Evolutionary conservation across 2,888 invertebrate genomes (phyloP).

Genomic region (Lasioglossum malachurum): DNA sequence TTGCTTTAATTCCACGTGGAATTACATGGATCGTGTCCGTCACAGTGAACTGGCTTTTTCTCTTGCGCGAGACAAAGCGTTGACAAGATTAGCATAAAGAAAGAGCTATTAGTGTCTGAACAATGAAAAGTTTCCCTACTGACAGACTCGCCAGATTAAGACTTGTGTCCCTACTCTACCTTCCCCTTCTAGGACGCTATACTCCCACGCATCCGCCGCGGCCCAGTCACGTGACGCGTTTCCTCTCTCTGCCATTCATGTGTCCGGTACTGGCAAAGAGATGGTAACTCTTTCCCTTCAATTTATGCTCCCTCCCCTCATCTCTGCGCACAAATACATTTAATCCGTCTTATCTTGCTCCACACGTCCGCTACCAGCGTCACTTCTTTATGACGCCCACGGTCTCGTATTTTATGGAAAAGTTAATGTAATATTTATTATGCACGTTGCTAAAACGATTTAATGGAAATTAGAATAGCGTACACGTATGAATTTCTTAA

Average conservation of each 20-base stretch:
- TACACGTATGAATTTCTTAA: not conserved
- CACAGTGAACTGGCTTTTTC: not conserved
- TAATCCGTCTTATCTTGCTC: constrained; percentile 15
- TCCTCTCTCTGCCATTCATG: too few relatives aligned
- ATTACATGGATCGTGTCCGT: not conserved
- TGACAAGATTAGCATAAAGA: constrained; percentile 55
- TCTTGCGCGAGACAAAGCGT: constrained; percentile 8
- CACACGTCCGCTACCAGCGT: not conserved
- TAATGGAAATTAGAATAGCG: not conserved
- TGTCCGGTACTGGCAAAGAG: too few relatives aligned
- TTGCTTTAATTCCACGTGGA: not conserved
- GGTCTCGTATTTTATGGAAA: not conserved
- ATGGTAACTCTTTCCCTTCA: too few relatives aligned
- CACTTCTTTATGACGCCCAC: not conserved
- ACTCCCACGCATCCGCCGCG: too few relatives aligned
- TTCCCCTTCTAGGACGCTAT: too few relatives aligned
- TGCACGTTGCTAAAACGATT: not conserved
- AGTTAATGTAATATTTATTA: not conserved
- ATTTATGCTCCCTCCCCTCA: too few relatives aligned
- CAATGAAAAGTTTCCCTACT: constrained; percentile 33
- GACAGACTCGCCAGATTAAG: too few relatives aligned
- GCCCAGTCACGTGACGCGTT: too few relatives aligned
- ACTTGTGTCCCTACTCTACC: too few relatives aligned
- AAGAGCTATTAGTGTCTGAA: constrained; percentile 53
- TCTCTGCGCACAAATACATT: constrained; percentile 13